Base-by-base conservation (phyloP, 2,797 vertebrate genomes). In the Darevskia mixta region DNA sequence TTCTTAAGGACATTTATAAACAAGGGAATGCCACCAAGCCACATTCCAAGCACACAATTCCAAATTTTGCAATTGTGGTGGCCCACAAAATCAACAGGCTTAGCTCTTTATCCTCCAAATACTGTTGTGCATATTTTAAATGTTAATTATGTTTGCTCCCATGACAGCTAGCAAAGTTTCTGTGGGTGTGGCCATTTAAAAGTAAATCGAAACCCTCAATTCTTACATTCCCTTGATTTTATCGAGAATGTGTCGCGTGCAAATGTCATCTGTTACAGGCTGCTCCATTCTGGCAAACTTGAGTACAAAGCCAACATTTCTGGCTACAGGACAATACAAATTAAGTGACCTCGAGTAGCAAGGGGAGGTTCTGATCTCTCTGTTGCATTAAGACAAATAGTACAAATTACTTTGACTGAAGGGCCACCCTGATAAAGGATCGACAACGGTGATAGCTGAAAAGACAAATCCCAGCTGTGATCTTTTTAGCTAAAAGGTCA, bases 401-500 rank as follows among this genome's bases (percentile, higher is more conserved):
- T 86, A 77, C 18, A 81, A 75, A 76, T 86, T 38, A 76, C 71
- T 85, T 43, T 67, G 43, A 69, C 17, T 77, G 69, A 85, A 67
- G 41, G 58, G 43, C 27, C 61, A 27, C 45, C 75, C 58, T 69
- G 79, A 86, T 81, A 89, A 73, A 86, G 18, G 72, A 69, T 61
- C 23, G 32, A 58, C 45, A 72, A 55, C 13, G 69, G 71, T 27
- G 41, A 75, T 86, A 82, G 81, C 61, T 69, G 61, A 43, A 67
- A 81, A 64, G 58, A 82, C 41, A 55, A 89, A 89, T 82, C 43
- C 43, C 82, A 41, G 71, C 45, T 27, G 38, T 71, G 43, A 58
- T 86, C 83, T 86, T 78, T 55, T 82, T 67, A 69, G 66, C 41
- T 86, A 82, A 89, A 64, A 82, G 72, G 88, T 77, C 84, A 82